These are phyloP conservation scores for Cremastobaeus sp. DNA, from an alignment of 2,888 invertebrate species.

Conservation along the genomic window DNA sequence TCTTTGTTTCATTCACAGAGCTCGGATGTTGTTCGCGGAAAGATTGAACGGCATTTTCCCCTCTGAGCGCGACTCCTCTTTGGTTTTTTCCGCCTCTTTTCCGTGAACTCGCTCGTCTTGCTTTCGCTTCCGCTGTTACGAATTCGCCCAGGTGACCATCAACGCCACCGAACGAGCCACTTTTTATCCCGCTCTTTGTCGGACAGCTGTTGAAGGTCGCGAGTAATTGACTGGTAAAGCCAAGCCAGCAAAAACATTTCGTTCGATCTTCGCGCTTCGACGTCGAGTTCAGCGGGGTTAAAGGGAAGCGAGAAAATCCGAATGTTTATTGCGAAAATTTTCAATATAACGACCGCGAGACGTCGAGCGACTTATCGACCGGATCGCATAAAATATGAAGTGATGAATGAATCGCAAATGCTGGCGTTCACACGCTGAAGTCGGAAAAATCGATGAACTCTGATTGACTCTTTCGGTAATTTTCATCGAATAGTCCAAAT, in stretches of 20 bases:
- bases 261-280: constrained; percentile 27
- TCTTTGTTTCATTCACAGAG: constrained; percentile 63
- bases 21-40: constrained; percentile 64
- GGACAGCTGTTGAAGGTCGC: constrained; percentile 56
- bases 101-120: constrained; percentile 50
- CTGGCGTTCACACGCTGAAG: too few species aligned
- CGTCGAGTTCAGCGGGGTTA: constrained; percentile 27
- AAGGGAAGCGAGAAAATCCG: background rate
- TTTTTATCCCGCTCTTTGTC: constrained; percentile 59
- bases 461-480: background rate
- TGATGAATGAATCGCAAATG: too few species aligned
- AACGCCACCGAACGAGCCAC: constrained; percentile 43
- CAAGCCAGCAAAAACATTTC: constrained; percentile 45
- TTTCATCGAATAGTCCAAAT: background rate
- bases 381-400: background rate
- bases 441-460: background rate
- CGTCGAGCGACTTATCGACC: background rate
- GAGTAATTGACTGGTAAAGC: constrained; percentile 51
- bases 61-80: constrained; percentile 26
- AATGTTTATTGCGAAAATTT: background rate
- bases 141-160: constrained; percentile 57
- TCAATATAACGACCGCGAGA: too few species aligned
- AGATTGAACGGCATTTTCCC: constrained; percentile 47
- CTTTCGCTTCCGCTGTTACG: constrained; percentile 55
- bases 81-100: constrained; percentile 44